Conservation (phyloP, 2,113 vertebrate species). For the Poeciliopsis retropinna region DNA sequence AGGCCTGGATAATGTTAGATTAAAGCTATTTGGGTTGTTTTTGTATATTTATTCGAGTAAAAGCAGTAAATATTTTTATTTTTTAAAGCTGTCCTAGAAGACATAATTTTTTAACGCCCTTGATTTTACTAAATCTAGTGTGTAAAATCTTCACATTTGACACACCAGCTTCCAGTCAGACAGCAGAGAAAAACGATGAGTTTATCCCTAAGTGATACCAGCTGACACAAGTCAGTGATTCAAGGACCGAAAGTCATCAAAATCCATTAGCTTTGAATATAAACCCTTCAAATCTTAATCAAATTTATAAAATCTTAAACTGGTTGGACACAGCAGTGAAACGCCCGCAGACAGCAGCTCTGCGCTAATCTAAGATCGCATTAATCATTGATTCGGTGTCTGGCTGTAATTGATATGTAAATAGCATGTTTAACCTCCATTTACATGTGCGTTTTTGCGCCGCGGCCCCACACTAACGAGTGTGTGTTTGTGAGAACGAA, state of each 20-base stretch:
- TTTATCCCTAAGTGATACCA: constrained; percentile 15
- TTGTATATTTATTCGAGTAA: not conserved
- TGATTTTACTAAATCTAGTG: constrained; percentile 5
- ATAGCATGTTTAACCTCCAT: constrained; percentile 76
- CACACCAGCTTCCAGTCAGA: constrained; percentile 14
- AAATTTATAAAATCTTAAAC: constrained; percentile 43
- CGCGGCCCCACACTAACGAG: not conserved
- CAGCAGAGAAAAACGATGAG: constrained; percentile 15
- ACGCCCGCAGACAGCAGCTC: constrained; percentile 40
- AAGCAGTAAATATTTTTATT: not conserved
- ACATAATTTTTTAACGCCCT: not conserved
- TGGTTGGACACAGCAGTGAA: constrained; percentile 37
- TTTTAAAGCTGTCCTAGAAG: not conserved
- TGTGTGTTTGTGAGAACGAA: constrained; percentile 39
- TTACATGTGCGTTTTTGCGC: constrained; percentile 54
- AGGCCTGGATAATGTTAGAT: not conserved
- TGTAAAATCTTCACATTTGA: constrained; percentile 14
- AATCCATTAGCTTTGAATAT: constrained; percentile 36
- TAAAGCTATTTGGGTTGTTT: not conserved
- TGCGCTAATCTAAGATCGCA: constrained; percentile 56
- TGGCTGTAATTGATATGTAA: constrained; percentile 79
- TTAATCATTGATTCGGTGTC: constrained; percentile 73
- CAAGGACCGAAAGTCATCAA: constrained; percentile 35
- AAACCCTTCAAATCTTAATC: constrained; percentile 50
- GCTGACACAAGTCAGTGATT: constrained; percentile 37